Evolutionary conservation across 2,888 invertebrate species (phyloP).

Genomic region (Euphydryas editha): DNA sequence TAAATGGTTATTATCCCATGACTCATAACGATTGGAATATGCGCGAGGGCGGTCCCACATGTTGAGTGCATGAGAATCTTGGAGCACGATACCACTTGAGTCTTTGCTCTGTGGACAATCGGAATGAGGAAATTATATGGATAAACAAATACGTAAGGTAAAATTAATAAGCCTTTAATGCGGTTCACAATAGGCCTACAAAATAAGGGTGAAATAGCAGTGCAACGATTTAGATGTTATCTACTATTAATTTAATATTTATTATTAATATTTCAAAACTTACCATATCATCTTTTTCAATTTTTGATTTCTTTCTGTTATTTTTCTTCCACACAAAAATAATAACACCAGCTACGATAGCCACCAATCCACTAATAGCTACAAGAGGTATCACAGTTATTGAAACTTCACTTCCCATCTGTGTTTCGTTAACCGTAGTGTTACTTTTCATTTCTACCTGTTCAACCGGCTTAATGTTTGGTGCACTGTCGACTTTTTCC

Average conservation of each 20-base stretch:
- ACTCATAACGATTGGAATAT: conserved; percentile 92
- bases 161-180: background rate
- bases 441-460: conserved; percentile 55
- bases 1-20: conserved; percentile 86
- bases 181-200: background rate
- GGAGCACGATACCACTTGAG: conserved; percentile 85
- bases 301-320: conserved; percentile 85
- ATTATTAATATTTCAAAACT: conserved; percentile 45
- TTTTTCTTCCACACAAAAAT: conserved; percentile 89
- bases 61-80: conserved; percentile 86
- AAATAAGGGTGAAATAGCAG: background rate
- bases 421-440: conserved; percentile 66
- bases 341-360: conserved; percentile 86
- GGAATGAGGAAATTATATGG: conserved; percentile 19
- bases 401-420: conserved; percentile 77
- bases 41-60: conserved; percentile 92
- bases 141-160: background rate
- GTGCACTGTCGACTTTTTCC: conserved; percentile 56
- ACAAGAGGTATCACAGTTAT: conserved; percentile 87
- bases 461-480: conserved; percentile 49
- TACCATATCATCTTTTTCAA: conserved; percentile 90
- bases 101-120: conserved; percentile 87
- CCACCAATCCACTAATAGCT: conserved; percentile 87
- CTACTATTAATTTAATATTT: background rate
- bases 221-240: background rate